phyloP scores from a whole-genome alignment of 2,797 vertebrate genomes.

The Betta splendens region DNA sequence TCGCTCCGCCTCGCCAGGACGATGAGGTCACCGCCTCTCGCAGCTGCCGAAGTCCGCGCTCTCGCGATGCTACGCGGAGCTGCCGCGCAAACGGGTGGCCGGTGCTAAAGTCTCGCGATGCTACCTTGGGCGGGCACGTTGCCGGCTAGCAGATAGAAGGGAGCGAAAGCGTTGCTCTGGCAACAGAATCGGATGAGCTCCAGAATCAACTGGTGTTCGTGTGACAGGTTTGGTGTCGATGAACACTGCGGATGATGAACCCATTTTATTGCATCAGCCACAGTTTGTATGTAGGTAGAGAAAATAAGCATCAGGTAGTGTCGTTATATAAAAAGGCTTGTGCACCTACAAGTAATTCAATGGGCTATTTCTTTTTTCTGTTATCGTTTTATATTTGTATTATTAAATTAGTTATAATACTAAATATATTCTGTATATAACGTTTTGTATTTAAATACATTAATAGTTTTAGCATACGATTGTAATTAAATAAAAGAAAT shows the following conservation, averaged over 20 bases:
- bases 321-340: not conserved
- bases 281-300: slow-evolving; percentile 5
- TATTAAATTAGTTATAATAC: too few species aligned
- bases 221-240: slow-evolving; percentile 25
- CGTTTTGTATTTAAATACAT: slow-evolving; percentile 40
- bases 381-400: not conserved
- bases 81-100: rapidly evolving
- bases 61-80: slow-evolving; percentile 67
- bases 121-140: slow-evolving; percentile 1
- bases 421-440: not conserved
- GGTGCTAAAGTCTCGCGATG: slow-evolving; percentile 57
- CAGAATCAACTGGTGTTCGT: slow-evolving; percentile 42
- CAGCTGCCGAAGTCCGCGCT: slow-evolving; percentile 18
- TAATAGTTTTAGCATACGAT: slow-evolving; percentile 45
- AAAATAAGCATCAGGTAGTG: not conserved
- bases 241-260: slow-evolving; percentile 19
- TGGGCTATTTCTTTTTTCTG: not conserved
- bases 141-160: slow-evolving; percentile 24
- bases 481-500: slow-evolving; percentile 60
- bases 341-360: not conserved
- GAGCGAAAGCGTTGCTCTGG: slow-evolving; percentile 63
- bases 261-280: not conserved
- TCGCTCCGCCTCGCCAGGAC: slow-evolving; percentile 77
- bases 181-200: slow-evolving; percentile 51
- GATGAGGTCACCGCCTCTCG: slow-evolving; percentile 75